Percentiles rank a stretch among this genome's conserved stretches.
Evolutionary conservation across 2,797 vertebrate species (phyloP).

Genomic region (Xenops minutus): DNA sequence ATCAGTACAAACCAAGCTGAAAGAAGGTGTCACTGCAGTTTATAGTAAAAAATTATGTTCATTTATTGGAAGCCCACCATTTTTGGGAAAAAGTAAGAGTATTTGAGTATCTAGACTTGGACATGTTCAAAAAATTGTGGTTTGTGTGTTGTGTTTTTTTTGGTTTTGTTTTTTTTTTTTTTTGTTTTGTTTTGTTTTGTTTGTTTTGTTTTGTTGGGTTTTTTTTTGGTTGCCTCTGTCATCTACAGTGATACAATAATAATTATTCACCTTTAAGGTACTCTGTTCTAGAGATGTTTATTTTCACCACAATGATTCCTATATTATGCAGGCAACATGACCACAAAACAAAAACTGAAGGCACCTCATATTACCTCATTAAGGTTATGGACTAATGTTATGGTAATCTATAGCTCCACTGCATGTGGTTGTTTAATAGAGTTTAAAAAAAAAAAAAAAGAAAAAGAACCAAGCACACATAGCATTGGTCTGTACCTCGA

Average conservation of each 20-base stretch:
- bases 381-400: slow-evolving; percentile 63
- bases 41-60: background rate
- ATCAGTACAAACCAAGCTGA: background rate
- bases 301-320: background rate
- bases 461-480: background rate
- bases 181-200: background rate
- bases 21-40: background rate
- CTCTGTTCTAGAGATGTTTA: background rate
- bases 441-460: slow-evolving; percentile 19
- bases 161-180: too few species aligned
- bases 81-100: background rate
- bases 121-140: background rate
- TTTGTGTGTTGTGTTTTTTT: too few species aligned
- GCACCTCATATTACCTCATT: slow-evolving; percentile 33
- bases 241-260: background rate
- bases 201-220: background rate
- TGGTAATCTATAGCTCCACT: slow-evolving; percentile 64
- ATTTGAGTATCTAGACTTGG: background rate
- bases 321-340: slow-evolving; percentile 22
- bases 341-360: slow-evolving; percentile 48
- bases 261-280: background rate
- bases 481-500: slow-evolving; percentile 51
- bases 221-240: background rate
- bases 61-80: background rate
- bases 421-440: slow-evolving; percentile 51